These are phyloP conservation scores for Chaetodon trifasciatus DNA, from an alignment of 2,797 vertebrate species.

Conservation along the genomic window DNA sequence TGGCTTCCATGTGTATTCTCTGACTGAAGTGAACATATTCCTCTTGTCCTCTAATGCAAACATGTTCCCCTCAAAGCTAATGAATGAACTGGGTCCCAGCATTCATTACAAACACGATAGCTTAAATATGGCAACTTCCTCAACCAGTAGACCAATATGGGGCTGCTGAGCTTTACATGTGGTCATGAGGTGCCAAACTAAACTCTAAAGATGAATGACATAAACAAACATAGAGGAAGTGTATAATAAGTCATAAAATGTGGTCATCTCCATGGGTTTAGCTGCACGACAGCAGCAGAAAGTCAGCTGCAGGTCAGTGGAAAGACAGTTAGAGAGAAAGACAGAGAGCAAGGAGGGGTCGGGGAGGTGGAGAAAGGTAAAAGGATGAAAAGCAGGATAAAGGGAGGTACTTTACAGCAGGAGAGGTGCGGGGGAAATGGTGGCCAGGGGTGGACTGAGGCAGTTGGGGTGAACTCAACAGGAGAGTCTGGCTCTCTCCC, in stretches of 20 bases:
- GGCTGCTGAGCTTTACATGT: constrained; percentile 21
- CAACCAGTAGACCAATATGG: background rate
- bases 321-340: background rate
- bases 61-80: constrained; percentile 2
- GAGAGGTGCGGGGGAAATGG: constrained; percentile 12
- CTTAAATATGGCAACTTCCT: constrained; percentile 16
- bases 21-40: constrained; percentile 33
- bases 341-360: constrained; percentile 8
- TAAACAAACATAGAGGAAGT: constrained; percentile 43
- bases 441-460: constrained; percentile 21
- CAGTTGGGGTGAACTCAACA: constrained; percentile 32
- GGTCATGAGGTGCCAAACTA: constrained; percentile 18
- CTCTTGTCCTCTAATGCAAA: constrained; percentile 7
- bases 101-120: constrained; percentile 5
- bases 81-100: background rate
- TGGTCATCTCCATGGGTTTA: constrained; percentile 37
- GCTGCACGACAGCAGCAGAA: constrained; percentile 17
- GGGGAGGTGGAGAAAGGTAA: constrained; percentile 29
- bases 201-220: constrained; percentile 28
- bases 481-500: constrained; percentile 49
- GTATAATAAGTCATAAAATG: constrained; percentile 35
- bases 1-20: constrained; percentile 18
- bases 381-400: constrained; percentile 2
- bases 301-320: constrained; percentile 15
- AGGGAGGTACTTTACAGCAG: background rate